Base-by-base conservation (phyloP, 1,140 invertebrate genomes). In the Battus philenor region DNA sequence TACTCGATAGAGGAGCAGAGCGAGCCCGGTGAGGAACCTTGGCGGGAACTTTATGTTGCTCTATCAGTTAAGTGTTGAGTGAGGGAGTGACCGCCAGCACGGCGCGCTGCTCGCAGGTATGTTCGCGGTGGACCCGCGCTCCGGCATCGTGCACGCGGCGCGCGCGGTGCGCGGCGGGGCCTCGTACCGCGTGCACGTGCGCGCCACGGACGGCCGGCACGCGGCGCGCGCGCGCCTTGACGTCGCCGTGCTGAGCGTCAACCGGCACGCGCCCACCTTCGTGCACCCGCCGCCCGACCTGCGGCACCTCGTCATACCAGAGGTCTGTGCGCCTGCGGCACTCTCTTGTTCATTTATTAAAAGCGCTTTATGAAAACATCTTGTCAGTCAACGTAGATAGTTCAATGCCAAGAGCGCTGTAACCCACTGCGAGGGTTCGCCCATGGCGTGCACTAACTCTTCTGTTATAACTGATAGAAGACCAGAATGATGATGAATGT, bases 211-310 rank as follows among this genome's bases (percentile, higher is more conserved):
- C 73, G 90, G 89, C 18, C 92, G 91, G 0, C 87, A 90, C 66
- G 83, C 87, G 0, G 94, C 94, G 68, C 87, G 83, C 1, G 92
- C 94, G 2, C 88, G 87, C 26, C 91, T 97, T 1, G 90, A 93
- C 32, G 91, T 98, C 12, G 88, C 89, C 27, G 92, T 97, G 4
- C 84, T 93, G 6, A 92, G 93, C 44, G 93, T 96, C 1, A 97
- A 97, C 87, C 92, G 94, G 53, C 92, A 96, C 82, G 90, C 92
- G 51, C 95, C 96, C 0, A 88, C 90, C 47, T 97, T 97, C 76
- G 87, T 94, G 0, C 89, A 92, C 58, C 95, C 95, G 0, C 90
- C 92, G n/a, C 68, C 90, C 1, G 88, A 90, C 0, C 93, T 94
- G 71, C 89, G 93, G 0, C 93, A 91, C 9, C 88, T 96, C 1